Conservation (phyloP, 2,113 vertebrate genomes). For the Urocynchramus pylzowi region DNA sequence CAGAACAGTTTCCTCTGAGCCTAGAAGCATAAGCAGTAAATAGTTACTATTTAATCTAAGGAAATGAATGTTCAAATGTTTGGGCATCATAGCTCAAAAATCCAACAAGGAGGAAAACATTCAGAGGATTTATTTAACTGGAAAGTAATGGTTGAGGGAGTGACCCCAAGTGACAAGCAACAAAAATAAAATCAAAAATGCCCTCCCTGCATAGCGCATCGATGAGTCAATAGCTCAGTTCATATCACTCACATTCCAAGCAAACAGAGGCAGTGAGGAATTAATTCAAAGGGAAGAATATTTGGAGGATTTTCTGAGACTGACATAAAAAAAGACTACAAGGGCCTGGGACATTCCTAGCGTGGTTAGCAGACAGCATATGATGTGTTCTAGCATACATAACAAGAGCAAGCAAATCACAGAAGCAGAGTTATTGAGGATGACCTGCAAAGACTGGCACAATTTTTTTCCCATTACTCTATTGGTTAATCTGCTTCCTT, state of each 20-base stretch:
- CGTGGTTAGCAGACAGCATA: not conserved
- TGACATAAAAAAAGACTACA: not conserved
- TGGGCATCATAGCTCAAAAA: not conserved
- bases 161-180: not conserved
- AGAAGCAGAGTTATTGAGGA: not conserved
- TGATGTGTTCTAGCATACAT: not conserved
- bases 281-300: not conserved
- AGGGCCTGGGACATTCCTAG: not conserved
- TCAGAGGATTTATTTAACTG: not conserved
- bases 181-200: not conserved
- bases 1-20: not conserved
- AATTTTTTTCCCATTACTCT: not conserved
- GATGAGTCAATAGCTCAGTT: not conserved
- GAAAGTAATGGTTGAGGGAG: not conserved
- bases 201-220: not conserved
- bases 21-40: not conserved
- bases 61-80: not conserved
- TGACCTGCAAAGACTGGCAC: not conserved
- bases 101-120: not conserved
- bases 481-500: not conserved
- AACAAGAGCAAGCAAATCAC: not conserved
- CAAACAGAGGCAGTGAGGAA: not conserved
- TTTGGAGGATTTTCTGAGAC: not conserved
- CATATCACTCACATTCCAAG: not conserved
- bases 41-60: not conserved